These are phyloP conservation scores for Odontesthes bonariensis DNA, from an alignment of 2,113 vertebrate genomes.

Conservation along the genomic window DNA sequence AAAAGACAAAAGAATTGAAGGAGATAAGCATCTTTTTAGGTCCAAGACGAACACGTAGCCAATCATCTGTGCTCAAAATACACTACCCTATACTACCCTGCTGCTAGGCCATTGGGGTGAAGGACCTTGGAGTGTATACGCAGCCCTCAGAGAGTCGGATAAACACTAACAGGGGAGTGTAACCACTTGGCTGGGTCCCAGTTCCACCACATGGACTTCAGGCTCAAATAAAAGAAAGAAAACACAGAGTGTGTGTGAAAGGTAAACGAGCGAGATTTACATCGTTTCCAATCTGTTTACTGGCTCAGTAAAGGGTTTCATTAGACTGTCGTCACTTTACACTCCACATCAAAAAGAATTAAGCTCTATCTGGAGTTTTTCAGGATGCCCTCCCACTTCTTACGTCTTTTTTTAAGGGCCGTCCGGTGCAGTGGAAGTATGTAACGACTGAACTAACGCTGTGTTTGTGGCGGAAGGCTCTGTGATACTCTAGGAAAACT, in stretches of 20 bases:
- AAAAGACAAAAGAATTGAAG: constrained; percentile 8
- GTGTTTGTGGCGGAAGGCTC: neutral
- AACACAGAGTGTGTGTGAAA: neutral
- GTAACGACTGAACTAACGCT: neutral
- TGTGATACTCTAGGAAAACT: neutral
- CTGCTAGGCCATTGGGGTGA: constrained; percentile 22
- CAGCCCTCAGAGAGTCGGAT: constrained; percentile 30
- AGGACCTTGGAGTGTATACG: constrained; percentile 34
- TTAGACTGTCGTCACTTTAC: too few species aligned
- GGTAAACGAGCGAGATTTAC: neutral
- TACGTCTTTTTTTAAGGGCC: neutral
- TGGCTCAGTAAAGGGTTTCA: too few species aligned
- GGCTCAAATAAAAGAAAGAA: neutral
- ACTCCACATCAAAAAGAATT: neutral
- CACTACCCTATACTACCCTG: neutral
- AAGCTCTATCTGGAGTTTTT: neutral
- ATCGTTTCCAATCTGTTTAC: too few species aligned
- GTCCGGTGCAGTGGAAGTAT: neutral
- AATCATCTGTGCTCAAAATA: constrained; percentile 13
- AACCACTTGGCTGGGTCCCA: constrained; percentile 30
- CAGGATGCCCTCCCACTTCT: neutral
- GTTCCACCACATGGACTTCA: constrained; percentile 5
- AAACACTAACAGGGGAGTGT: constrained; percentile 39
- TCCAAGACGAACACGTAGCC: neutral
- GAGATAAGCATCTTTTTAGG: constrained; percentile 3